Evolutionary conservation across 2,888 invertebrate species (phyloP).

Genomic region (Eilema griseolum): DNA sequence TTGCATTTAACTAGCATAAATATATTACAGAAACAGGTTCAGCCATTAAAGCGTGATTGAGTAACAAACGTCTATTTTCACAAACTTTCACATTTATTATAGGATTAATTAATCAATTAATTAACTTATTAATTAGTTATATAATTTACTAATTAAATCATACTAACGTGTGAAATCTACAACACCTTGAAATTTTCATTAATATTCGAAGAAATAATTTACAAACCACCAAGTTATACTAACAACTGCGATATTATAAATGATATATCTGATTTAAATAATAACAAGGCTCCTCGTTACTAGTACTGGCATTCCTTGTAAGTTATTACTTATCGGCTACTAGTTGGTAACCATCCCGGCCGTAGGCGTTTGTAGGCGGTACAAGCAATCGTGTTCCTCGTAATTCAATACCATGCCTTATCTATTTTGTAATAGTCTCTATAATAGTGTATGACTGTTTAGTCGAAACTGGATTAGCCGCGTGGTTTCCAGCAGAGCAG

Average conservation of each 20-base stretch:
- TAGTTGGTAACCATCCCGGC: conserved; percentile 40
- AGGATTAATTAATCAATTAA: neutral
- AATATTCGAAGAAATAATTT: neutral
- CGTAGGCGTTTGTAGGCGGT: conserved; percentile 59
- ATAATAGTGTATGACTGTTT: neutral
- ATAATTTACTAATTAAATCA: neutral
- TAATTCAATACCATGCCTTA: conserved; percentile 3
- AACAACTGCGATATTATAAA: neutral
- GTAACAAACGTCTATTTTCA: too few relatives aligned
- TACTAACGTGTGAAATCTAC: neutral
- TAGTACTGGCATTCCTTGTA: neutral
- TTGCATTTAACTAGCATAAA: too few relatives aligned
- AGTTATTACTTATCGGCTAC: conserved; percentile 24
- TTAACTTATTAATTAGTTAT: neutral
- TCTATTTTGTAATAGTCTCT: neutral
- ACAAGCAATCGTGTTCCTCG: conserved; percentile 8
- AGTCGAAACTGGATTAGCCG: too few relatives aligned
- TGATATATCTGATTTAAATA: conserved; percentile 3
- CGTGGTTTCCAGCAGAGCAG: too few relatives aligned
- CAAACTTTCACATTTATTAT: too few relatives aligned
- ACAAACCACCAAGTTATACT: neutral
- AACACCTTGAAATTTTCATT: neutral
- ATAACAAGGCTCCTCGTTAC: conserved; percentile 5
- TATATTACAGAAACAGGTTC: too few relatives aligned
- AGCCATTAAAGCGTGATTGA: too few relatives aligned